Percentiles rank a stretch among this genome's conserved stretches.
Evolutionary conservation across 2,113 vertebrate species (phyloP).

Genomic region (Isurus oxyrinchus): DNA sequence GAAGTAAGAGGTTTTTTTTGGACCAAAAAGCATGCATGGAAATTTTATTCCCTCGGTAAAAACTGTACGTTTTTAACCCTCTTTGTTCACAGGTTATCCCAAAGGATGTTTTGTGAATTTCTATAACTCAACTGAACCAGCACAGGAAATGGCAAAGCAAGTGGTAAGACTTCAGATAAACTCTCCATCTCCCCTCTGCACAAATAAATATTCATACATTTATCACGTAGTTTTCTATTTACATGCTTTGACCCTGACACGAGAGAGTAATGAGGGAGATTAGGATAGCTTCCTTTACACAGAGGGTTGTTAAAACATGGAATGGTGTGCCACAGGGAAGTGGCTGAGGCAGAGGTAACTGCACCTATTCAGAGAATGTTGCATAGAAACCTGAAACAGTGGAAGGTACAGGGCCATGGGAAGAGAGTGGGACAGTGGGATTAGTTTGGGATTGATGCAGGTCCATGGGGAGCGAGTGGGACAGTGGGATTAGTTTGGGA

Average conservation of each 20-base stretch:
- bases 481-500: no score
- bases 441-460: no score
- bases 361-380: background rate
- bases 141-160: background rate
- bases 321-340: background rate
- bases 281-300: background rate
- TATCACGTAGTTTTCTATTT: background rate
- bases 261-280: background rate
- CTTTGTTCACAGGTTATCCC: background rate
- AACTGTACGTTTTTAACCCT: background rate
- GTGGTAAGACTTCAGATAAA: background rate
- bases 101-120: background rate
- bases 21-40: no score
- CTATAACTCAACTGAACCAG: background rate
- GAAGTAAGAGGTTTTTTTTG: background rate
- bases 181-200: background rate
- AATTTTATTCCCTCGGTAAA: background rate
- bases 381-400: no score
- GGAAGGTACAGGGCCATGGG: no score
- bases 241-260: background rate
- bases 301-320: background rate
- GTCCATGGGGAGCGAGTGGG: no score
- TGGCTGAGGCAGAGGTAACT: background rate
- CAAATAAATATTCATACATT: background rate
- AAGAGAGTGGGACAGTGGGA: no score